Conservation (phyloP, 1,140 invertebrate species). For the Pinna nobilis region DNA sequence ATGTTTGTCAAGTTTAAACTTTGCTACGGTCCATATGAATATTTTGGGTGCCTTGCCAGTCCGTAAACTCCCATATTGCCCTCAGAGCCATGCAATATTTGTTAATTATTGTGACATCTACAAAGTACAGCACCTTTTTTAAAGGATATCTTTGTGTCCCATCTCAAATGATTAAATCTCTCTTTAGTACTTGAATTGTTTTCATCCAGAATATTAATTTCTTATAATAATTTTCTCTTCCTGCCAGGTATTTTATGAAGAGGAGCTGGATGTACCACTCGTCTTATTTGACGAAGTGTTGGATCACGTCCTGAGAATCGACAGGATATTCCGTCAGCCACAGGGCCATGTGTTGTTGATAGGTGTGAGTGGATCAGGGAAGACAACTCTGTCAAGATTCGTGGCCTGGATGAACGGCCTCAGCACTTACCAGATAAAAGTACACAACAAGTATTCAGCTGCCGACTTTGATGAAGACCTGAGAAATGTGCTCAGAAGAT, state of each 20-base stretch:
- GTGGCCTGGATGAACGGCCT: constrained; percentile 99
- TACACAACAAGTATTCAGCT: constrained; percentile 99
- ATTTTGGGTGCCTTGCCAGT: no score
- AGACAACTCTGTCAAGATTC: constrained; percentile 98
- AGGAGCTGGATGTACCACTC: constrained; percentile 98
- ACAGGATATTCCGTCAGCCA: constrained; percentile 98
- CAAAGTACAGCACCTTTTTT: no score
- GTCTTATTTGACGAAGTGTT: constrained; percentile 99
- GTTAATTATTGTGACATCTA: no score
- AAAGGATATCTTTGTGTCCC: no score
- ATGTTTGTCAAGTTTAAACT: no score
- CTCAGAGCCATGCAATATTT: no score
- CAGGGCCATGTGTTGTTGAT: constrained; percentile 96
- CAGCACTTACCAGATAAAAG: constrained; percentile 92
- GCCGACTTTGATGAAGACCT: constrained; percentile 99
- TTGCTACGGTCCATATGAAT: no score
- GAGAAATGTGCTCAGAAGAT: constrained; percentile 91
- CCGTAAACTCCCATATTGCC: no score
- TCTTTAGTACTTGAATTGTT: no score
- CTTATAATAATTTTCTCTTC: constrained; percentile 4
- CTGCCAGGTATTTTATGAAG: constrained; percentile 96
- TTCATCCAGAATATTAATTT: neutral
- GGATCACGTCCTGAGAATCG: constrained; percentile 98
- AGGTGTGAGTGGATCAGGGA: constrained; percentile 90
- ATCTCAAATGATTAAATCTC: no score